phyloP scores from a whole-genome alignment of 35 echinoderm and acorn worm genomes.

The Apostichopus parvimensis region DNA sequence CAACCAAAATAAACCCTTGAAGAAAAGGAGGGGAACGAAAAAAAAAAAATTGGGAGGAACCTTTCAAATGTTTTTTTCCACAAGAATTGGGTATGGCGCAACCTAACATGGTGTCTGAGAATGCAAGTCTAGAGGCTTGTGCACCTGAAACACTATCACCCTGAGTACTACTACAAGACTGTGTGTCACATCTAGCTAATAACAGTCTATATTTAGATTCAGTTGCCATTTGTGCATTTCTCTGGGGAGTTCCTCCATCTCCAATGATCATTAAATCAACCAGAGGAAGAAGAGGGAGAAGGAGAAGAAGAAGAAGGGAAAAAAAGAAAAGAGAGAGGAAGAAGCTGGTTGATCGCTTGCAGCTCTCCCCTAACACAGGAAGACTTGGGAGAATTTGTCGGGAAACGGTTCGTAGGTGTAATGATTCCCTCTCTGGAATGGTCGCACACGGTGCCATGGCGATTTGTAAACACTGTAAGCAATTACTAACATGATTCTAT shows the following conservation, averaged over 20 bases:
- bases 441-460: neutral
- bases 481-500: neutral
- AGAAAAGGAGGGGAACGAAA: neutral
- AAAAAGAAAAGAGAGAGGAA: neutral
- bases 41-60: neutral
- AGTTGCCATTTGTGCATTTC: conserved; percentile 33
- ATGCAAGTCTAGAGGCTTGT: neutral
- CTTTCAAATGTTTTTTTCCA: neutral
- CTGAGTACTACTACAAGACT: neutral
- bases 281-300: neutral
- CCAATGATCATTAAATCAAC: conserved; percentile 46
- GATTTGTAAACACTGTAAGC: conserved; percentile 1
- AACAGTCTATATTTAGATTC: conserved; percentile 33
- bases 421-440: conserved; percentile 2
- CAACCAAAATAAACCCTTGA: neutral
- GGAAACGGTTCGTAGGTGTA: neutral
- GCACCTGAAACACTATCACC: conserved; percentile 34
- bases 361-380: neutral
- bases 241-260: conserved; percentile 23
- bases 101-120: conserved; percentile 7
- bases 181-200: conserved; percentile 29
- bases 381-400: neutral
- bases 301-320: neutral
- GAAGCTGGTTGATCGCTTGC: neutral
- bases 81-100: neutral